A percentile compares a stretch with the other conserved stretches of the same genome.
Evolutionary conservation across 1,140 invertebrate genomes (phyloP).

Genomic region (Saccostrea echinata): DNA sequence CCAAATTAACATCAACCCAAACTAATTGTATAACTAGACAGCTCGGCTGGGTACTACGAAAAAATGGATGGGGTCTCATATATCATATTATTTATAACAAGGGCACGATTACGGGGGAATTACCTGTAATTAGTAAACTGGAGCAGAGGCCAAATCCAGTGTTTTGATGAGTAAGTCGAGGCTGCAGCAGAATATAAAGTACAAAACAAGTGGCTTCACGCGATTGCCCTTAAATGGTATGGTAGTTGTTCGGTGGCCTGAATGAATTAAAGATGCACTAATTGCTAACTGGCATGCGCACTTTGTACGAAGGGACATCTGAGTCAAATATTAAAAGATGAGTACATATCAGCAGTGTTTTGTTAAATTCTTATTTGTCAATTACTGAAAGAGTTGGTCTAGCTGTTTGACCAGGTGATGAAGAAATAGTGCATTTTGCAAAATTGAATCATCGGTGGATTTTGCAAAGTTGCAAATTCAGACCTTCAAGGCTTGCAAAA

Average conservation of each 20-base stretch:
- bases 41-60: not conserved
- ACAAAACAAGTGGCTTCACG: not conserved
- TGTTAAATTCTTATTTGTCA: not conserved
- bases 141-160: constrained; percentile 8
- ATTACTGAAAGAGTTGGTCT: too few species aligned
- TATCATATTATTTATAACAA: constrained; percentile 25
- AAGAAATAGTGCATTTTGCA: not conserved
- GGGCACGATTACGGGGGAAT: not conserved
- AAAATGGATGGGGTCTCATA: not conserved
- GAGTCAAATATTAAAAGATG: not conserved
- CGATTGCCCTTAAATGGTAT: not conserved
- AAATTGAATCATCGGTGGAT: not conserved
- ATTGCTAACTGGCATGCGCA: not conserved
- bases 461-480: not conserved
- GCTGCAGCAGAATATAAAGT: not conserved
- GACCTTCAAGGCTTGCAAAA: too few species aligned
- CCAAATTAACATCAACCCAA: constrained; percentile 7
- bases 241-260: not conserved
- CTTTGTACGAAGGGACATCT: not conserved
- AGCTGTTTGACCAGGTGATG: too few species aligned
- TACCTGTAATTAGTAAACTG: constrained; percentile 1
- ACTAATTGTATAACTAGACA: constrained; percentile 24
- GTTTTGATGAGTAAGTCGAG: constrained; percentile 19
- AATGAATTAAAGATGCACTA: not conserved
- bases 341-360: not conserved